Evolutionary conservation across 2,113 vertebrate genomes (phyloP).

Genomic region (Theristicus caerulescens): DNA sequence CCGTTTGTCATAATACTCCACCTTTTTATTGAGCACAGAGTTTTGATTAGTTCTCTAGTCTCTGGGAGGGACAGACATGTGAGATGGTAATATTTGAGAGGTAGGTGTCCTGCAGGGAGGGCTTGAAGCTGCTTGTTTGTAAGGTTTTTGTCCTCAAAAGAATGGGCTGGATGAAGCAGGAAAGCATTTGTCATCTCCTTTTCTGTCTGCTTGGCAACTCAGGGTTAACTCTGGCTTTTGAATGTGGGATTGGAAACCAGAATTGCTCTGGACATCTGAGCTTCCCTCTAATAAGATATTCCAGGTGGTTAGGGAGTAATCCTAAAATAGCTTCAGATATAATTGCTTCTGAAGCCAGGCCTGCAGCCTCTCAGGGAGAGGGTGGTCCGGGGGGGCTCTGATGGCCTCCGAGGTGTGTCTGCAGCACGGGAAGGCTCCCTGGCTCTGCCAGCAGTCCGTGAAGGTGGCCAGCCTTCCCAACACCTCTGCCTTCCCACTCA

Average conservation of each 20-base stretch:
- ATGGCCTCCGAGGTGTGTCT: conserved; percentile 14
- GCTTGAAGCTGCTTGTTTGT: background rate
- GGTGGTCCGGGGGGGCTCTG: background rate
- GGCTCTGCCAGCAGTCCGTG: background rate
- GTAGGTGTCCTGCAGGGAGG: background rate
- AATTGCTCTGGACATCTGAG: conserved; percentile 79
- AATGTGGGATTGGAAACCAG: conserved; percentile 45
- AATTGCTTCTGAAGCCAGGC: conserved; percentile 72
- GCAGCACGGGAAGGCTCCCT: background rate
- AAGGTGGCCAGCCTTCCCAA: background rate
- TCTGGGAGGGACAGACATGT: background rate
- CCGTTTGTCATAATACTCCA: background rate
- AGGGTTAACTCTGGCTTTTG: conserved; percentile 65
- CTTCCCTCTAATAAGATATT: conserved; percentile 78
- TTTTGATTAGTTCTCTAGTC: background rate
- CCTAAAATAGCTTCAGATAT: conserved; percentile 74
- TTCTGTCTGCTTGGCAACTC: background rate
- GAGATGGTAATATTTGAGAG: background rate
- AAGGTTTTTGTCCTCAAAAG: background rate
- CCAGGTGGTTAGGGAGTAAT: conserved; percentile 78
- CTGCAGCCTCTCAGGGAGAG: conserved; percentile 13
- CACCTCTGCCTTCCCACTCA: background rate
- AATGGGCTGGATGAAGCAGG: background rate
- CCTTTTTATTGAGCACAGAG: background rate
- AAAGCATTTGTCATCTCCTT: background rate